Evolutionary conservation across 2,888 invertebrate species (phyloP).

Genomic region (Sialis fuliginosa): DNA sequence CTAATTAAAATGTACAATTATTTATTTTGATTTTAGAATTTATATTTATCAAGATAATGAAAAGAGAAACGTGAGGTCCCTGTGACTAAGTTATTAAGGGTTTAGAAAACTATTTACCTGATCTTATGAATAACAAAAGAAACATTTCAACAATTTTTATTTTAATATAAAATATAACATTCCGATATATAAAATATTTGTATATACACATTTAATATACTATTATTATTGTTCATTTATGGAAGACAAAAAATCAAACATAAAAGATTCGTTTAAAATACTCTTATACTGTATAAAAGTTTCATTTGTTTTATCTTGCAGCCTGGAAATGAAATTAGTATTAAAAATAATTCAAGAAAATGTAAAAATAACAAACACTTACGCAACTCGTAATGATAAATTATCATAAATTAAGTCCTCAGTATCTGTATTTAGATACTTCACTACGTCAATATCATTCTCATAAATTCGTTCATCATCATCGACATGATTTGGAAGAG

Average conservation of each 20-base stretch:
- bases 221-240: not conserved
- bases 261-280: slow-evolving; percentile 6
- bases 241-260: slow-evolving; percentile 6
- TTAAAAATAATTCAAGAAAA: not conserved
- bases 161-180: too few relatives aligned
- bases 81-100: too few relatives aligned
- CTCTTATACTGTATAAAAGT: slow-evolving; percentile 8
- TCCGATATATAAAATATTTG: too few relatives aligned
- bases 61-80: too few relatives aligned
- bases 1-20: too few relatives aligned
- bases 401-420: slow-evolving; percentile 8
- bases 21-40: too few relatives aligned
- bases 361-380: slow-evolving; percentile 4
- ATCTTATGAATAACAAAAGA: too few relatives aligned
- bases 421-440: slow-evolving; percentile 2
- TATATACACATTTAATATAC: too few relatives aligned
- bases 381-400: slow-evolving; percentile 7
- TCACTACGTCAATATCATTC: not conserved
- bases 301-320: slow-evolving; percentile 8
- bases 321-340: slow-evolving; percentile 6
- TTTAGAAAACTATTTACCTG: too few relatives aligned
- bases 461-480: not conserved
- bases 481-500: not conserved
- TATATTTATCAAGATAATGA: too few relatives aligned
- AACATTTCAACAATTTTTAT: too few relatives aligned